A percentile compares a stretch with the other conserved stretches of the same genome.
Conservation (phyloP, 2,888 invertebrate genomes). For the Noctua pronuba region DNA sequence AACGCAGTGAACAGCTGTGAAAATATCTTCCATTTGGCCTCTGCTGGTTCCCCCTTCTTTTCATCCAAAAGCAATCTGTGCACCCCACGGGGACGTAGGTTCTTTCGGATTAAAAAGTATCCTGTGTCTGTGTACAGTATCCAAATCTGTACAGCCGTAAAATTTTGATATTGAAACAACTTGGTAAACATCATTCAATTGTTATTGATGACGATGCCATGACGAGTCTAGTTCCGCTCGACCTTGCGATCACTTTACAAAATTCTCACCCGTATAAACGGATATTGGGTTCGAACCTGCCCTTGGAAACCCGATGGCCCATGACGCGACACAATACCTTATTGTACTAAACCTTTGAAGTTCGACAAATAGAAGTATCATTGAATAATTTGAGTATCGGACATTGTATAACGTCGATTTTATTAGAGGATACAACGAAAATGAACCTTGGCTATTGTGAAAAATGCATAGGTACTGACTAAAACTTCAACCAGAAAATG, state of each 20-base stretch:
- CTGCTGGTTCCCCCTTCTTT: too few species aligned
- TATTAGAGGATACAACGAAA: background rate
- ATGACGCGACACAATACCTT: conserved; percentile 56
- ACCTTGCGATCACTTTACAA: conserved; percentile 58
- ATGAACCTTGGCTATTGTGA: background rate
- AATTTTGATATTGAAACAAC: background rate
- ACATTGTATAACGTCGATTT: conserved; percentile 9
- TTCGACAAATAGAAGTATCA: conserved; percentile 25
- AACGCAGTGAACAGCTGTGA: background rate
- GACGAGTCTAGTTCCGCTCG: conserved; percentile 22
- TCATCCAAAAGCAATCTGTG: background rate
- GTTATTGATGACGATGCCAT: conserved; percentile 26
- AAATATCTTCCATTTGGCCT: background rate
- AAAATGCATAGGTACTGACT: too few species aligned
- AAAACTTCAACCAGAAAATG: background rate
- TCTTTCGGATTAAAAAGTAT: background rate
- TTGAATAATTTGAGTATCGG: conserved; percentile 28
- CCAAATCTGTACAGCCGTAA: background rate
- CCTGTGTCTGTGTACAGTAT: background rate
- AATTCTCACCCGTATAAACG: conserved; percentile 52
- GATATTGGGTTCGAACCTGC: conserved; percentile 59
- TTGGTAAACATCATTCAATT: conserved; percentile 1
- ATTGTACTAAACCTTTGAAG: conserved; percentile 40
- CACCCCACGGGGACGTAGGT: background rate
- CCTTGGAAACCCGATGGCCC: conserved; percentile 59